These are phyloP conservation scores for Pomacea canaliculata DNA, from an alignment of 2,888 invertebrate genomes.

Conservation along the genomic window DNA sequence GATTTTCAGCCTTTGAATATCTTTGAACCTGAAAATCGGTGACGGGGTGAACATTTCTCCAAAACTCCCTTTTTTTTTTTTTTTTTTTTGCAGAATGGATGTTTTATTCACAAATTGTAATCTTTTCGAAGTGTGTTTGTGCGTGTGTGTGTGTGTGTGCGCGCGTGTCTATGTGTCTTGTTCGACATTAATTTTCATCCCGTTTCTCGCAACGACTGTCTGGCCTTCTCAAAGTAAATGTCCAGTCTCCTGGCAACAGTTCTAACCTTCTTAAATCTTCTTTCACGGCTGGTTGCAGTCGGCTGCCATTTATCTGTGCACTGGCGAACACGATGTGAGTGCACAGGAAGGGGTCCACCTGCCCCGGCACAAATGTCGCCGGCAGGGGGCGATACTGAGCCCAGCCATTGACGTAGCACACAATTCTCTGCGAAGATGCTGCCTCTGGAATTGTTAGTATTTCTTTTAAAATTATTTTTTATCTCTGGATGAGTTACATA, in stretches of 20 bases:
- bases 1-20: neutral
- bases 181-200: neutral
- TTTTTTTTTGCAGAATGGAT: too few relatives aligned
- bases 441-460: too few relatives aligned
- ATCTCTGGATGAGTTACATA: too few relatives aligned
- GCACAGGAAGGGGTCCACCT: neutral
- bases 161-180: neutral
- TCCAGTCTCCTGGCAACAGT: too few relatives aligned
- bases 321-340: neutral
- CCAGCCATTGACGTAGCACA: constrained; percentile 3
- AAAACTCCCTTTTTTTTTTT: too few relatives aligned
- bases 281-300: neutral
- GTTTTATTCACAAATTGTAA: too few relatives aligned
- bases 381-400: constrained; percentile 11
- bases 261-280: too few relatives aligned
- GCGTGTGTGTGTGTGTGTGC: neutral
- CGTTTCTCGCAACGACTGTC: too few relatives aligned
- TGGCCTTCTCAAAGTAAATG: too few relatives aligned
- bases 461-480: too few relatives aligned
- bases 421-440: neutral
- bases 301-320: neutral
- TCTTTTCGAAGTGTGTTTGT: neutral
- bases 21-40: neutral
- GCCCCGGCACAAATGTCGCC: constrained; percentile 3
- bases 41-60: neutral